Conservation (phyloP, 2,888 invertebrate species). For the Molanna angustata region DNA sequence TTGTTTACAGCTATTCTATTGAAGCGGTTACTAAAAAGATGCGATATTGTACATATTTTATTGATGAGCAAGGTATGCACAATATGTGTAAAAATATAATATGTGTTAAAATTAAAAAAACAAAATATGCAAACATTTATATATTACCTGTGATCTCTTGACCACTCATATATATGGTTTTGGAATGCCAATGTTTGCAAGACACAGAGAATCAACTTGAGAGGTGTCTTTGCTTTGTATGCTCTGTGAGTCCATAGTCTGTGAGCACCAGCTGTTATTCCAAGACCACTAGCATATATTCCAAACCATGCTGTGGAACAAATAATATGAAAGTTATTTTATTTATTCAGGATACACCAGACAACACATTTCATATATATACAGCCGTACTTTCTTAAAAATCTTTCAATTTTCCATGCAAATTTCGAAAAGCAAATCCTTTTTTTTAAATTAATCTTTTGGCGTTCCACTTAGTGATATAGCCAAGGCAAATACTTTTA, state of each 20-base stretch:
- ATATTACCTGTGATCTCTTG: slow-evolving; percentile 54
- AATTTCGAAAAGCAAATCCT: too few species aligned
- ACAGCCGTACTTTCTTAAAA: too few species aligned
- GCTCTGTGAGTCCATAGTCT: slow-evolving; percentile 90
- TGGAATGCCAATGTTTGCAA: slow-evolving; percentile 84
- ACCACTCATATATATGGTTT: slow-evolving; percentile 87
- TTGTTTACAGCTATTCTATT: background rate
- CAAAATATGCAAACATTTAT: too few species aligned
- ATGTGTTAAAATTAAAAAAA: too few species aligned
- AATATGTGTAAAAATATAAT: too few species aligned
- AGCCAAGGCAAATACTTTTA: too few species aligned
- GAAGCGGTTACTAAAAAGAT: background rate
- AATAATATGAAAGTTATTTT: too few species aligned
- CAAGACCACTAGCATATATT: slow-evolving; percentile 65
- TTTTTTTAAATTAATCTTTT: too few species aligned
- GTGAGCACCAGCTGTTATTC: slow-evolving; percentile 94
- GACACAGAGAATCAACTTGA: slow-evolving; percentile 68
- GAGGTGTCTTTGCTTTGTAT: slow-evolving; percentile 86
- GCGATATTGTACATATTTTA: background rate
- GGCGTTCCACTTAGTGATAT: too few species aligned
- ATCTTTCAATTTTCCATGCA: too few species aligned
- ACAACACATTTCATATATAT: too few species aligned
- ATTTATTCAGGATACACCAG: slow-evolving; percentile 35
- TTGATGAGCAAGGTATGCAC: too few species aligned
- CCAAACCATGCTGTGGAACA: slow-evolving; percentile 52